Conservation (phyloP, 1,140 invertebrate species). For the Aphelenchoides fujianensis region DNA sequence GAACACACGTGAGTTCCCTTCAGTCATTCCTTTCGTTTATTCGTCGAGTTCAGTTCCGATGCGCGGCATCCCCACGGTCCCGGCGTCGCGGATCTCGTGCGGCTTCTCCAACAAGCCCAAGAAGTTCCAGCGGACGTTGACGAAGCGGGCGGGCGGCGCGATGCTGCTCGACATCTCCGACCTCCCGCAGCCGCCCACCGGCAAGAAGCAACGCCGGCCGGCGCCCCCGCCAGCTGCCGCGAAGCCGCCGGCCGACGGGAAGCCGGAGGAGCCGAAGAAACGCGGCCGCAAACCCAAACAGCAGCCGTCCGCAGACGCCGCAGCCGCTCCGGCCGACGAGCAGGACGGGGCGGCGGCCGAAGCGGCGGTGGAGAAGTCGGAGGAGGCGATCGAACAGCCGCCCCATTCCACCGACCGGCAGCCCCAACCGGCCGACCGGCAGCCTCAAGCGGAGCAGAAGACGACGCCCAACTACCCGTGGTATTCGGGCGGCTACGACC, state of each 20-base stretch:
- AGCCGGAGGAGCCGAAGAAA: constrained; percentile 29
- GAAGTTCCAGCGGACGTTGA: constrained; percentile 46
- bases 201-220: constrained; percentile 23
- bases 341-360: too few relatives aligned
- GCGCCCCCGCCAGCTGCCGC: constrained; percentile 7
- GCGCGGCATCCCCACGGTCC: constrained; percentile 25
- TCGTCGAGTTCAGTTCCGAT: constrained; percentile 22
- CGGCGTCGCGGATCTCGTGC: constrained; percentile 34
- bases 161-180: constrained; percentile 46
- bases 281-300: constrained; percentile 23
- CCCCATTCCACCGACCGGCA: too few relatives aligned
- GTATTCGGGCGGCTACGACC: too few relatives aligned
- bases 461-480: too few relatives aligned
- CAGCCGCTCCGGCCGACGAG: too few relatives aligned
- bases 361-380: background rate
- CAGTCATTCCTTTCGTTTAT: constrained; percentile 15
- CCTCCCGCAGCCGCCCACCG: constrained; percentile 36
- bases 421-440: too few relatives aligned
- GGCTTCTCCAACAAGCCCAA: constrained; percentile 51
- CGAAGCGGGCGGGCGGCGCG: constrained; percentile 44
- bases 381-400: background rate
- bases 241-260: constrained; percentile 7
- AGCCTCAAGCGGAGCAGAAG: too few relatives aligned
- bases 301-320: too few relatives aligned
- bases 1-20: constrained; percentile 37